phyloP scores from a whole-genome alignment of 2,888 invertebrate species.

The Globia sparganii region DNA sequence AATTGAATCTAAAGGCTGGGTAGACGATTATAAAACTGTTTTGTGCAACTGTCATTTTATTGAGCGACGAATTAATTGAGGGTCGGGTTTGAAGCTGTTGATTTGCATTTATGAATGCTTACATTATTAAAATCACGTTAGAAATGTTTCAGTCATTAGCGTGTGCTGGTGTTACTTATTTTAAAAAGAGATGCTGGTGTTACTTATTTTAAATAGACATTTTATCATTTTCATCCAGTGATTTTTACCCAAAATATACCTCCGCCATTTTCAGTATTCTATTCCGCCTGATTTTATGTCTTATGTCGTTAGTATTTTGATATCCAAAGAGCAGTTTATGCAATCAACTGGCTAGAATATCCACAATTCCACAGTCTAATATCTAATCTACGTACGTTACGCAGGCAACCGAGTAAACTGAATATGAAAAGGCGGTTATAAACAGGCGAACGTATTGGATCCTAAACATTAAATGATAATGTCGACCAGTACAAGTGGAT shows the following conservation, averaged over 20 bases:
- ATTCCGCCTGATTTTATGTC: neutral
- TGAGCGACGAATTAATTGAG: slow-evolving; percentile 41
- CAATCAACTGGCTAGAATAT: slow-evolving; percentile 22
- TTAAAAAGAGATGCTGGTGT: neutral
- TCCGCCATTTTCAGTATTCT: neutral
- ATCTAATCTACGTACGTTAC: slow-evolving; percentile 60
- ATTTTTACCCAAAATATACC: neutral
- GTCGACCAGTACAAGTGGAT: slow-evolving; percentile 39
- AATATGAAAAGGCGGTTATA: slow-evolving; percentile 65
- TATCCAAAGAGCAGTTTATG: neutral
- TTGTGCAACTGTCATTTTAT: slow-evolving; percentile 53
- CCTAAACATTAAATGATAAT: slow-evolving; percentile 72
- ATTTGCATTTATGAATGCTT: slow-evolving; percentile 26
- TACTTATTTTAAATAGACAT: neutral
- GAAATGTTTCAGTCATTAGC: neutral
- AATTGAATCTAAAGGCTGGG: slow-evolving; percentile 61
- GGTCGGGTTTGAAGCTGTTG: slow-evolving; percentile 11
- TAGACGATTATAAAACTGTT: slow-evolving; percentile 39
- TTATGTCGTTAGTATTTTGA: neutral
- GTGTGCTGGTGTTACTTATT: neutral
- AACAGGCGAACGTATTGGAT: slow-evolving; percentile 68
- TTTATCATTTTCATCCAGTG: neutral
- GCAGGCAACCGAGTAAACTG: slow-evolving; percentile 56
- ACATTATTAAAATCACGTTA: neutral
- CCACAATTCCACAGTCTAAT: slow-evolving; percentile 15